Base-by-base conservation (phyloP, 1,140 invertebrate species). In the Procambarus clarkii region DNA sequence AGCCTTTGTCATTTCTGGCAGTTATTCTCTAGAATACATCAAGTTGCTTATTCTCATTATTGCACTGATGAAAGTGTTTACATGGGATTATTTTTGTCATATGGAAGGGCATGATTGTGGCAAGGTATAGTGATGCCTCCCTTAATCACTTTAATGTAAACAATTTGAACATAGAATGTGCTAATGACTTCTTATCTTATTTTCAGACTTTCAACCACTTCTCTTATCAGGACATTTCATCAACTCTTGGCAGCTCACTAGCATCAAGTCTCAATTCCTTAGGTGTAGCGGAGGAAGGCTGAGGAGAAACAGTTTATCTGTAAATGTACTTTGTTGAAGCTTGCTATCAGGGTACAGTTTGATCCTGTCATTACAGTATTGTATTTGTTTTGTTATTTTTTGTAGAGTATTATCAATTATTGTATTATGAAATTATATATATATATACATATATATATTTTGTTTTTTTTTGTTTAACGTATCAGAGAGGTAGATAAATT, bases 171-270 rank as follows among this genome's bases (percentile, higher is more conserved):
- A 54, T 54, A 13, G 50, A 9, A 54, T 54, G 2, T 54, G 4
- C 18, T 64, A 64, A 64, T 64, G 9, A 46, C 48, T 44, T 50
- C 48, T 79, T 54, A 48, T 50, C 21, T 24, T 76, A 46, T 9
- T 77, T 77, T 9, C 88, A 84, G 80, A 76, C 71, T 9, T 90
- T 90, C 88, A 34, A 83, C 69, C 88, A 90, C 24, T 91, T 91
- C 78, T 91, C 89, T 79, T 91, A 91, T 24, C 89, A 91, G 64
- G 89, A 91, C 74, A 85, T 79, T 46, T 91, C 86, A 46, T 88
- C 89, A 69, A 91, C 89, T n/a, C 80, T 85, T 60, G 89, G 89
- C 89, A 91, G 89, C 89, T 91, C 89, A 24, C 58, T 91, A 46
- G 89, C 89, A 48, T 91, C 89, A 50, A 91, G 89, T 60, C 54